Conservation (phyloP, 2,888 invertebrate species). For the Pandemis heparana region DNA sequence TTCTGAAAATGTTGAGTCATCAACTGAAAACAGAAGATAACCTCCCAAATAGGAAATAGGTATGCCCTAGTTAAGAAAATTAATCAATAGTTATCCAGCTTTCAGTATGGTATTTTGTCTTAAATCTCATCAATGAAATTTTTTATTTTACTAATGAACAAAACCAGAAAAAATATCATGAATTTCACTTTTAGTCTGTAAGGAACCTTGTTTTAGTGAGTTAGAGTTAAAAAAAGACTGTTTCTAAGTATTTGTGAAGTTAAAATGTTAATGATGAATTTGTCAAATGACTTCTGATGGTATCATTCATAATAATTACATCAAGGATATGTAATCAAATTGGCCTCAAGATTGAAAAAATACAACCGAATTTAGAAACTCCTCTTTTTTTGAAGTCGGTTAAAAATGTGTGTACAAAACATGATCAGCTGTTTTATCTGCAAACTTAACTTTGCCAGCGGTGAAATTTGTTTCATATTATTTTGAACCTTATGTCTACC, state of each 20-base stretch:
- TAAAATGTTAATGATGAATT: too few relatives aligned
- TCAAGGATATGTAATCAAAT: too few relatives aligned
- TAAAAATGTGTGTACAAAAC: conserved; percentile 17
- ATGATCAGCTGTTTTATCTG: conserved; percentile 41
- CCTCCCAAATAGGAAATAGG: background rate
- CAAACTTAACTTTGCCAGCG: conserved; percentile 29
- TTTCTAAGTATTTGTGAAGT: background rate
- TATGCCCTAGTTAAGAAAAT: background rate
- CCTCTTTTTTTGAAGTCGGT: background rate
- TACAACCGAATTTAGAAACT: too few relatives aligned
- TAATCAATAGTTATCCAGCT: background rate
- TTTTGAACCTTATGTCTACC: background rate
- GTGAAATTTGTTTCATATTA: background rate
- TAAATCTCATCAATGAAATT: background rate
- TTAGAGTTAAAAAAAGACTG: background rate
- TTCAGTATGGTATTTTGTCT: background rate
- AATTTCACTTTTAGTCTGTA: background rate
- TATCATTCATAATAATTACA: too few relatives aligned
- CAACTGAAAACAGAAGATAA: background rate
- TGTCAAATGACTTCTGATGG: too few relatives aligned
- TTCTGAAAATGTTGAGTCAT: background rate
- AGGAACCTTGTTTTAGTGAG: background rate
- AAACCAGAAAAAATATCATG: background rate
- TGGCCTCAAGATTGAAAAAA: too few relatives aligned
- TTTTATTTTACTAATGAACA: background rate